Percentiles rank a stretch among this genome's conserved stretches.
Evolutionary conservation across 2,797 vertebrate species (phyloP).

Genomic region (Periophthalmus magnuspinnatus): DNA sequence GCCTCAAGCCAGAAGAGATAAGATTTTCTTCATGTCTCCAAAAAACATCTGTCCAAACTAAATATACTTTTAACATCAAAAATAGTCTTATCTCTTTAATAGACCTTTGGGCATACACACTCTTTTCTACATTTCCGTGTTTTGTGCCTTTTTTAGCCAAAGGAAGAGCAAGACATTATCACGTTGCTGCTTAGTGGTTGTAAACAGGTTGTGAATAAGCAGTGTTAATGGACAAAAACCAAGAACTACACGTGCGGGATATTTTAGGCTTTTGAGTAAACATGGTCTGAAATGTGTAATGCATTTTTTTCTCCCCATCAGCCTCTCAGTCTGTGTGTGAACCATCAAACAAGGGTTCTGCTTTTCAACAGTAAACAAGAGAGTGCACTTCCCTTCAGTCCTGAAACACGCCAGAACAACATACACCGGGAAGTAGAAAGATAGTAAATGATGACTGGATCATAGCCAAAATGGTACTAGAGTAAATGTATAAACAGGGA

Average conservation of each 20-base stretch:
- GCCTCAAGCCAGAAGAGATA: too few relatives aligned
- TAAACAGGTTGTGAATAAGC: slow-evolving; percentile 66
- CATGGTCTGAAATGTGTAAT: slow-evolving; percentile 31
- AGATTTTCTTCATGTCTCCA: too few relatives aligned
- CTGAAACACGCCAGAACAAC: background rate
- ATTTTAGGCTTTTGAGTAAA: slow-evolving; percentile 33
- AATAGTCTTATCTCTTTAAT: background rate
- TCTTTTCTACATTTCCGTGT: slow-evolving; percentile 25
- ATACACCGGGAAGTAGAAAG: background rate
- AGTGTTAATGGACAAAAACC: slow-evolving; percentile 36
- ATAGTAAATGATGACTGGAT: background rate
- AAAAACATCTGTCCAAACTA: background rate
- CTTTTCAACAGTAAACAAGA: slow-evolving; percentile 40
- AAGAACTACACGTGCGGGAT: slow-evolving; percentile 39
- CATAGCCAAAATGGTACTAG: background rate
- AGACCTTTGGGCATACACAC: background rate
- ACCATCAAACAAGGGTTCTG: slow-evolving; percentile 35
- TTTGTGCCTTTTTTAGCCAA: slow-evolving; percentile 30
- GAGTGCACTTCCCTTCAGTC: slow-evolving; percentile 34
- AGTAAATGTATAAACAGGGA: background rate
- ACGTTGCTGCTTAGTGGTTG: slow-evolving; percentile 30
- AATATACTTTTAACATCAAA: background rate
- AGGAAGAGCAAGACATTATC: slow-evolving; percentile 51
- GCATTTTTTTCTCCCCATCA: slow-evolving; percentile 14
- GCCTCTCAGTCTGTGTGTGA: slow-evolving; percentile 45